These are phyloP conservation scores for Haliclona indistincta DNA, from an alignment of 37 sponge, comb jelly and placozoan genomes.

Conservation along the genomic window DNA sequence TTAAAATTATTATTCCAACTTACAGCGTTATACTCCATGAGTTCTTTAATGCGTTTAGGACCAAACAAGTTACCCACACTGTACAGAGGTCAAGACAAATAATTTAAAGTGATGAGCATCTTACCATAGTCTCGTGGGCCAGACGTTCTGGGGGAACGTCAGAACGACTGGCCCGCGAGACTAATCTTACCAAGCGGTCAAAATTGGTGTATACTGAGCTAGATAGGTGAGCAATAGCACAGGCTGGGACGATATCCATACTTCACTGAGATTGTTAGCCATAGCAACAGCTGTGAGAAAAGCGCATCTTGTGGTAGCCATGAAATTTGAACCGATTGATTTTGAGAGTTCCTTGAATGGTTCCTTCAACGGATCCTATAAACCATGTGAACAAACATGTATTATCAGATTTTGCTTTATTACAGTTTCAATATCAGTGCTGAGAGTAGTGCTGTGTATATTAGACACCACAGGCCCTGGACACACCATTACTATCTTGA, in stretches of 20 bases:
- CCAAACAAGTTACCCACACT: not conserved
- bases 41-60: too few species aligned
- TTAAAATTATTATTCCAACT: too few species aligned
- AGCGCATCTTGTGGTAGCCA: constrained; percentile 73
- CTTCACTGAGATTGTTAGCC: constrained; percentile 81
- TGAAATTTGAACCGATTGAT: too few species aligned
- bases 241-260: constrained; percentile 86
- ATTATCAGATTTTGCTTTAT: too few species aligned
- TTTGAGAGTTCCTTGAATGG: too few species aligned
- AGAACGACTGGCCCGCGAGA: too few species aligned
- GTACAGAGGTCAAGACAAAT: not conserved
- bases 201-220: constrained; percentile 71
- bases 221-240: constrained; percentile 79
- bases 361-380: too few species aligned
- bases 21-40: too few species aligned
- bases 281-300: constrained; percentile 83
- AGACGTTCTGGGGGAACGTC: too few species aligned
- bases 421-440: constrained; percentile 20
- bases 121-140: too few species aligned
- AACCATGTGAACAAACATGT: too few species aligned
- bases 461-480: constrained; percentile 96
- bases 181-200: constrained; percentile 56
- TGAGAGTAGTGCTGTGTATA: constrained; percentile 47
- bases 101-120: not conserved
- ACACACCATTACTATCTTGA: constrained; percentile 71